Base-by-base conservation (phyloP, 2,113 vertebrate genomes). In the Protobothrops flavoviridis region DNA sequence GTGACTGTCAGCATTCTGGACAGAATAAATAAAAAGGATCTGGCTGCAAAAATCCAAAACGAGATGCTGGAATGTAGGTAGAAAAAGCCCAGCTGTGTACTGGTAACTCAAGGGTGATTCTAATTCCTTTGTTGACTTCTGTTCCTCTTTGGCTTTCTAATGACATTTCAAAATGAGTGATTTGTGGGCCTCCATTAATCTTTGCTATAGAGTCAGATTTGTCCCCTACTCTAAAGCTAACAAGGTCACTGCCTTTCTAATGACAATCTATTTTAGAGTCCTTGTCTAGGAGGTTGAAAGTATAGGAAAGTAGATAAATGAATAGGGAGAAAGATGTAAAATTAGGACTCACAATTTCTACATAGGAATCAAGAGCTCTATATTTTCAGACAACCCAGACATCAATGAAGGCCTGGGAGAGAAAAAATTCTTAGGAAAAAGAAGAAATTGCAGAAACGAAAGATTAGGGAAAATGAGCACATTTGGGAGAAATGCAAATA, bases 1-100 rank as follows among this genome's bases (percentile, higher is more conserved):
- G 53, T 93, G 81, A 52, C 88, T 4, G 29, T 86, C 74, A 86
- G 39, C 13, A 93, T 93, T 55, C 43, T 93, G 10, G 45, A 90
- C 21, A 26, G 45, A 61, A 93, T 93, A 86, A 90, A 93, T 26
- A 90, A 57, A 57, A 93, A 93, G 56, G n/a, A 93, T 61, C 55
- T 93, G 55, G 61, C 88, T 12, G 13, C 29, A 29, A 90, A 23
- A 90, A 48, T 93, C 74, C 48, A 17, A n/a, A 85, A 12, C 1
- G 89, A 90, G 45, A 93, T 93, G 92, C 45, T n/a, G 11, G 45
- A 48, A 23, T 39, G 92, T 93, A 87, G 64, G 92, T 85, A 50
- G 24, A 93, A 17, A 24, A 15, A 81, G 33, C 33, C 69, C 69
- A 39, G 6, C 15, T 81, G 33, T 39, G n/a, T 33, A 39, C 15